Base-by-base conservation (phyloP, 2,113 vertebrate species). In the Ictalurus punctatus region DNA sequence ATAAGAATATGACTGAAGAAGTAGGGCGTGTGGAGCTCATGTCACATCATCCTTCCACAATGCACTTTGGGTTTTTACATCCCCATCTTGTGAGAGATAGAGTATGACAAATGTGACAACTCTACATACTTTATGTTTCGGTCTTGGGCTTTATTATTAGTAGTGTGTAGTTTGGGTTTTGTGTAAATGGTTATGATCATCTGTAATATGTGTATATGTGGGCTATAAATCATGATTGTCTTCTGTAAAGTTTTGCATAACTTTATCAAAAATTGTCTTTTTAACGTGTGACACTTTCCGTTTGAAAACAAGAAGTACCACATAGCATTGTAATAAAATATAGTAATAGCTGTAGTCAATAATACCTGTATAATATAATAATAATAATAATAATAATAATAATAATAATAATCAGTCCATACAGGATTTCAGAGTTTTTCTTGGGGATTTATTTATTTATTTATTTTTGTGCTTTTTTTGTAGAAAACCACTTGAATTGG, bases 81-180 rank as follows among this genome's bases (percentile, higher is more conserved):
- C 37, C 25, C 13, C 54, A 81, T 44, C 86, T 56, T 87, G n/a
- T 69, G 34, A 52, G 19, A 10, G 1, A 58, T 17, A 27, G 73
- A 76, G 17, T 61, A 48, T 61, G 73, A 59, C 17, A 61, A 48
- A 56, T 59, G 54, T 59, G n/a, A 25, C 30, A 34, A 59, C 19
- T 59, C 30, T 59, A 37, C 23, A 83, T 83, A 44, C 34, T 40
- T 61, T 83, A 58, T 56, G 58, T 48, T 69, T 87, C 25, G 12
- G 30, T 63, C 27, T 25, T 81, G 61, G 30, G 9, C 34, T 21
- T 67, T 21, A 67, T 37, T 58, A 27, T 48, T 48, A 13, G 14
- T 63, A 30, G 37, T 79, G 13, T 86, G 85, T 83, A 63, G 56
- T 78, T 73, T 76, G 54, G 19, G 52, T 0, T 76, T 86, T 74